Base-by-base conservation (phyloP, 2,113 vertebrate genomes). In the Anseranas semipalmata region DNA sequence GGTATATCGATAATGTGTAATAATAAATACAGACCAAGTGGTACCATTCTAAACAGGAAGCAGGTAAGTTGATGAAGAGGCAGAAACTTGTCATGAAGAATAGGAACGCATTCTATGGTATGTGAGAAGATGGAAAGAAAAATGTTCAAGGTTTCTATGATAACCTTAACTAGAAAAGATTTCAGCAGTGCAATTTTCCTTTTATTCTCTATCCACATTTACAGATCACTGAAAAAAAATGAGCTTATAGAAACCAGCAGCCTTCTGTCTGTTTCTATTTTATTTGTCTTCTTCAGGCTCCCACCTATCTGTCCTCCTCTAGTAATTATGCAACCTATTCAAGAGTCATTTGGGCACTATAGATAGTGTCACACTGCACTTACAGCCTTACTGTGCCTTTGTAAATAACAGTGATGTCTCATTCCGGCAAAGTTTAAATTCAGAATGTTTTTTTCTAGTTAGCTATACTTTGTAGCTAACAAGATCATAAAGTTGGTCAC, bases 191-290 rank as follows among this genome's bases (percentile, higher is more conserved):
- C 1, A 28, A 18, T 76, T 82, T 82, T 46, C 12, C 55, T 94
- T 91, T 90, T 88, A 52, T 85, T 93, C 7, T 20, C 4, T 77
- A 66, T 80, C 87, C 89, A 62, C 85, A 65, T 75, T 79, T 91
- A 96, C 73, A 94, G 87, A 73, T 17, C 76, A 63, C 86, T 95
- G 87, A 96, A 98, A 95, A 17, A 65, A 92, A 70, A 25, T 92
- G 43, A 95, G 55, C 72, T 87, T 96, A 67, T 68, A 80, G 48
- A 45, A 83, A 84, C 32, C 37, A 91, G 33, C 3, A 41, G 56
- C 48, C 52, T 92, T 95, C 90, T 94, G 72, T 59, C 63, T 82
- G 87, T 73, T 96, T 96, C 93, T 93, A 94, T 91, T 78, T 68
- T 77, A 33, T 71, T 85, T 80, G 37, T 68, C 76, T n/a, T 30